phyloP scores from a whole-genome alignment of 2,888 invertebrate genomes.

The Allolobophora icterica region DNA sequence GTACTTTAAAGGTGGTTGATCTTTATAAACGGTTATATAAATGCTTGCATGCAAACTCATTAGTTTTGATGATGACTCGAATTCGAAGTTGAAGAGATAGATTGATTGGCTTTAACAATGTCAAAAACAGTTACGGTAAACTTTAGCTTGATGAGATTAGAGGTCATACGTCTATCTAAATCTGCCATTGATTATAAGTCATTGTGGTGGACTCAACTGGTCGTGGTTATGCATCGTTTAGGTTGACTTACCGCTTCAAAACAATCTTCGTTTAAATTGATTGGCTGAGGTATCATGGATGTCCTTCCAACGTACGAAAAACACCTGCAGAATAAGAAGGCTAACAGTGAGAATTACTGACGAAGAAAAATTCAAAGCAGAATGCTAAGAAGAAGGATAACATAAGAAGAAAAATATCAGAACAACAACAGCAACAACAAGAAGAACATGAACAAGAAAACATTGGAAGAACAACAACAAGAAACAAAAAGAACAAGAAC shows the following conservation, averaged over 20 bases:
- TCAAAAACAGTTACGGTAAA: background rate
- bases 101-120: background rate
- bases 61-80: background rate
- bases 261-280: conserved; percentile 32
- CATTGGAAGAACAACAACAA: background rate
- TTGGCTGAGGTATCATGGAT: background rate
- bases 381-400: background rate
- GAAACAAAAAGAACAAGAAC: background rate
- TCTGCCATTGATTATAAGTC: background rate
- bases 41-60: background rate
- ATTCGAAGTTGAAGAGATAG: background rate
- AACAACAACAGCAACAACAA: too few species aligned
- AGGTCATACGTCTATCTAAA: background rate
- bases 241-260: conserved; percentile 20
- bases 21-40: too few species aligned
- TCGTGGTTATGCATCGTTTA: background rate
- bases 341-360: background rate
- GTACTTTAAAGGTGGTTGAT: background rate
- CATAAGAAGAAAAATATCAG: too few species aligned
- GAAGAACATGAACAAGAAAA: too few species aligned
- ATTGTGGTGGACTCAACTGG: background rate
- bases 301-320: conserved; percentile 34
- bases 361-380: background rate
- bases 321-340: conserved; percentile 28
- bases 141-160: background rate